Base-by-base conservation (phyloP, 2,888 invertebrate genomes). In the Zaprionus obscuricornis region DNA sequence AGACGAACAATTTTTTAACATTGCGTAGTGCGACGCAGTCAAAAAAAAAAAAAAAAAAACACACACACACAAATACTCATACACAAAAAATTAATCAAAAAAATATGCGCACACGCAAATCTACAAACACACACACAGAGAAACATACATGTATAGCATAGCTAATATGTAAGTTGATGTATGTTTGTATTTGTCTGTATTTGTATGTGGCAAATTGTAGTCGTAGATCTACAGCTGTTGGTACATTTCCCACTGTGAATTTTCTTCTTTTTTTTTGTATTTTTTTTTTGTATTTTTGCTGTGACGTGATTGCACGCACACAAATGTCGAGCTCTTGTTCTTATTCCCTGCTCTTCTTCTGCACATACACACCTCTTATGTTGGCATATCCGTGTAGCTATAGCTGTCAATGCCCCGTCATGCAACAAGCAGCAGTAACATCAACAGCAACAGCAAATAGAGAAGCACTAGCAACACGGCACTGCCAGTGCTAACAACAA, bases 351-450 rank as follows among this genome's bases (percentile, higher is more conserved):
- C n/a, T 4, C 14, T 7, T 27, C 31, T 10, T n/a, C 10, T 18
- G 14, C 17, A 2, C 1, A 7, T 8, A 1, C 11, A 1, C 18
- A 11, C 34, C 0, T 5, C 16, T 11, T n/a, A 7, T 7, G 7
- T 24, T 11, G 29, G 16, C 14, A 27, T 52, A 43, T 63, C 62
- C 34, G 39, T 57, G 43, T 50, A 37, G 24, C 26, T 72, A 58
- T 67, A 51, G 63, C 81, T 81, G 84, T 84, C 81, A 77, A 81
- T 76, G 62, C 45, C 51, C 45, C 54, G 56, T 74, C 69, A 60
- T 57, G 64, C 83, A 74, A 83, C 76, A 71, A 65, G 75, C 77
- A 39, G 27, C 43, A 7, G 26, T 46, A 36, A 29, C 45, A 45
- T 18, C 45, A 54, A 29, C 55, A 65, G 55, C 68, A 62, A 55